Conservation (phyloP, 2,888 invertebrate genomes). For the Nesidiocoris tenuis region DNA sequence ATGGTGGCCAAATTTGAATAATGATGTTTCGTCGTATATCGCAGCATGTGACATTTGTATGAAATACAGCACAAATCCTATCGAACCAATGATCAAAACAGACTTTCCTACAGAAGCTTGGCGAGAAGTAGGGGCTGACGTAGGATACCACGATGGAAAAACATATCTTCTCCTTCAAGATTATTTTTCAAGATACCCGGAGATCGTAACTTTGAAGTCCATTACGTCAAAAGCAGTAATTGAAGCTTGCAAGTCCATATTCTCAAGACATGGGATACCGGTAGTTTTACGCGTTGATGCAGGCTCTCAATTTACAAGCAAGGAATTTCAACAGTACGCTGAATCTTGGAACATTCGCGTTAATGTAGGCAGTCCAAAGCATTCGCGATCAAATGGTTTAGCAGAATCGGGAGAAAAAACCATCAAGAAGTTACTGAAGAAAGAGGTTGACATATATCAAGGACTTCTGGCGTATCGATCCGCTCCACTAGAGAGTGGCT, state of each 20-base stretch:
- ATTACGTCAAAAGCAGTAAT: background rate
- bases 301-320: conserved; percentile 18
- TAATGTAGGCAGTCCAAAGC: conserved; percentile 14
- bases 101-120: background rate
- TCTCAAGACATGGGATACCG: conserved; percentile 18
- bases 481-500: conserved; percentile 16
- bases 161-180: conserved; percentile 1
- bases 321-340: background rate
- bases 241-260: conserved; percentile 15
- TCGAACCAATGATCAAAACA: conserved; percentile 1
- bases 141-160: conserved; percentile 7
- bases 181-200: conserved; percentile 23
- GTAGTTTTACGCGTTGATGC: conserved; percentile 4
- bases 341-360: background rate
- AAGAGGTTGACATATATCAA: background rate
- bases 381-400: background rate
- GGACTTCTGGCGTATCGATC: conserved; percentile 4
- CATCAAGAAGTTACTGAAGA: background rate
- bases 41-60: background rate
- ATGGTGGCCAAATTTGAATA: background rate
- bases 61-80: background rate
- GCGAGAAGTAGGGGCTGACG: conserved; percentile 21
- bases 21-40: background rate
- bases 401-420: conserved; percentile 18
- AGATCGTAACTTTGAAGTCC: background rate